phyloP scores from a whole-genome alignment of 2,888 invertebrate genomes.

The Drosophila pegasa region DNA sequence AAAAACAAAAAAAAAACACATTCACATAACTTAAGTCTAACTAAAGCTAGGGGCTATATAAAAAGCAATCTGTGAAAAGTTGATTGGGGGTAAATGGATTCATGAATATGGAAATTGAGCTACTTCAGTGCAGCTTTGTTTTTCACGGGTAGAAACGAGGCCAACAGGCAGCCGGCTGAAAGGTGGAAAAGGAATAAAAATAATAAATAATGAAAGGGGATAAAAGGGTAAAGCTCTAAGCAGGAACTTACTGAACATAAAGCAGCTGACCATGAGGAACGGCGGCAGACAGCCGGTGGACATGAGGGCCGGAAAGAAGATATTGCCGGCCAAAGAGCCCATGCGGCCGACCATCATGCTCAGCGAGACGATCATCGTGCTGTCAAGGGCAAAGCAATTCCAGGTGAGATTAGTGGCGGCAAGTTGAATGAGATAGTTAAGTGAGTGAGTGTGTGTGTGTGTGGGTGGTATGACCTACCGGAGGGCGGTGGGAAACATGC shows the following conservation, averaged over 20 bases:
- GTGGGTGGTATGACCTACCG: constrained; percentile 76
- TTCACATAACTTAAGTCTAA: constrained; percentile 8
- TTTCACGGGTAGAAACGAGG: constrained; percentile 65
- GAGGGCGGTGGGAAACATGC: constrained; percentile 81
- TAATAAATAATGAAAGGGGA: not conserved
- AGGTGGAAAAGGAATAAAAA: not conserved
- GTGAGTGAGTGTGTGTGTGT: too few species aligned
- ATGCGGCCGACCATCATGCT: constrained; percentile 89
- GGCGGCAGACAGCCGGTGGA: constrained; percentile 89
- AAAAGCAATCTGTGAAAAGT: constrained; percentile 24
- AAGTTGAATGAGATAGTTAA: not conserved
- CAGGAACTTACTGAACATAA: constrained; percentile 86
- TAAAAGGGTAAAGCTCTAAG: not conserved
- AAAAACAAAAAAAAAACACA: not conserved
- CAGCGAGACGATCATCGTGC: constrained; percentile 90
- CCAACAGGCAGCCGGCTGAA: constrained; percentile 60
- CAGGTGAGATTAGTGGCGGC: not conserved
- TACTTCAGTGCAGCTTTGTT: constrained; percentile 68
- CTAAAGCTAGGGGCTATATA: constrained; percentile 14
- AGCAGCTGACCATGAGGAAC: constrained; percentile 88
- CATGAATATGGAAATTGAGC: constrained; percentile 32
- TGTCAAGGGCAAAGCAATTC: constrained; percentile 69
- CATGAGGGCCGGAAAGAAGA: constrained; percentile 89
- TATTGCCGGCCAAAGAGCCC: constrained; percentile 90
- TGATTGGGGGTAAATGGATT: constrained; percentile 23